Evolutionary conservation across 2,113 vertebrate genomes (phyloP).

Genomic region (Manacus vitellinus): DNA sequence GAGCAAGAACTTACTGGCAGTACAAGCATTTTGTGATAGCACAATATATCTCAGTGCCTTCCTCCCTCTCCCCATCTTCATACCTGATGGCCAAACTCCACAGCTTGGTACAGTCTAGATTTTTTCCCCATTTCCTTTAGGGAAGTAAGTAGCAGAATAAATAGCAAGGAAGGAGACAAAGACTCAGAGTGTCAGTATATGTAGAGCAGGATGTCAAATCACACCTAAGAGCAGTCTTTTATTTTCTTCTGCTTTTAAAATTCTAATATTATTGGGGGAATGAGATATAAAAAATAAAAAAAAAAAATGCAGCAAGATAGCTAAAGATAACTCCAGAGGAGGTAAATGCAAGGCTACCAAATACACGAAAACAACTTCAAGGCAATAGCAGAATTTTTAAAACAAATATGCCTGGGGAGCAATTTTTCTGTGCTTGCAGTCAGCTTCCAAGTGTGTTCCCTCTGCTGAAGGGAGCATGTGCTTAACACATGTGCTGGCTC

Average conservation of each 20-base stretch:
- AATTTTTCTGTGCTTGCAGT: background rate
- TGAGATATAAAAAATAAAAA: background rate
- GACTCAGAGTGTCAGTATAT: background rate
- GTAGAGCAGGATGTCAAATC: background rate
- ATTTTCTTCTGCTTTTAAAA: background rate
- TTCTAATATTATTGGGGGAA: background rate
- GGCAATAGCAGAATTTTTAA: slow-evolving; percentile 1
- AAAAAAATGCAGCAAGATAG: background rate
- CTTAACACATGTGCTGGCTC: slow-evolving; percentile 54
- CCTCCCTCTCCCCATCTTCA: background rate
- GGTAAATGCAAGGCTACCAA: background rate
- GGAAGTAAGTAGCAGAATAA: background rate
- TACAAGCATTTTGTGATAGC: background rate
- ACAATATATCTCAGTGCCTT: fast-evolving
- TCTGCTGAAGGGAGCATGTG: slow-evolving; percentile 37
- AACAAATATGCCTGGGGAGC: background rate
- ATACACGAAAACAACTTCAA: background rate
- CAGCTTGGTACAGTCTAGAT: background rate
- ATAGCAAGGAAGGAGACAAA: background rate
- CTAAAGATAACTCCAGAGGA: background rate
- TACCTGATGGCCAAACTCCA: background rate
- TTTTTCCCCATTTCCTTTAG: background rate
- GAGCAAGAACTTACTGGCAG: background rate
- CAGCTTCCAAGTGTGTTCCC: slow-evolving; percentile 7
- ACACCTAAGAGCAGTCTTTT: background rate